Evolutionary conservation across 2,113 vertebrate genomes (phyloP), one percentile per base, ranked within the genome.

Genomic region (Zosterops hypoxanthus): DNA sequence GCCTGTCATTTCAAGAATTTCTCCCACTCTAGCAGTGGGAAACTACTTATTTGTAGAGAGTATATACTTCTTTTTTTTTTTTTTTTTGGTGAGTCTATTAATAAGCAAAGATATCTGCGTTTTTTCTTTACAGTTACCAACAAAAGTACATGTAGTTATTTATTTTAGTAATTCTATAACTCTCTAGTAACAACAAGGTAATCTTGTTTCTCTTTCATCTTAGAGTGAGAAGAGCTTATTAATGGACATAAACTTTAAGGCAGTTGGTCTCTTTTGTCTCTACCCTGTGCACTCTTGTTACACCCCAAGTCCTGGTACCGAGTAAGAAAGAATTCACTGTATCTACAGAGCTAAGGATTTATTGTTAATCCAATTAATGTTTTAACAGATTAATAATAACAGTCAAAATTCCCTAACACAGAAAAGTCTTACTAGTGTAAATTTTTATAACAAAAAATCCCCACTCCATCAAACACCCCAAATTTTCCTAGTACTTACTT

Each of bases 71-170:
- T 23, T 49, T 69, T 56, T 70, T 69, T 6, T 19, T 23, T 49
- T 69, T 34, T 34, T 34, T 19, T 23, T 49, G 64, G 22, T 41
- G 5, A 82, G n/a, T 73, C 17, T 47, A 11, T 49, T 71, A 71
- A 14, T 56, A 52, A 61, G 10, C 14, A 26, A 65, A 78, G 3
- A 29, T 42, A 56, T 7, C 9, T 4, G 20, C 0, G 0, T 29
- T 81, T 77, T 73, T 88, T 41, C 20, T 28, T 75, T 61, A 70
- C 16, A 75, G 10, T 44, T 59, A 39, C 12, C 7, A 79, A 70
- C 6, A 61, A 75, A 12, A 5, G 29, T 47, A 73, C 20, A 46
- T 2, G 5, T 24, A 42, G 9, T 53, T 66, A 33, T 34, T 64
- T 73, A 6, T 84, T 73, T 75, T 57, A 70, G 22, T 66, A 7